Percentiles rank a stretch among this genome's conserved stretches.
These are phyloP conservation scores for Pegoplata infirma DNA, from an alignment of 2,888 invertebrate genomes.

Conservation along the genomic window DNA sequence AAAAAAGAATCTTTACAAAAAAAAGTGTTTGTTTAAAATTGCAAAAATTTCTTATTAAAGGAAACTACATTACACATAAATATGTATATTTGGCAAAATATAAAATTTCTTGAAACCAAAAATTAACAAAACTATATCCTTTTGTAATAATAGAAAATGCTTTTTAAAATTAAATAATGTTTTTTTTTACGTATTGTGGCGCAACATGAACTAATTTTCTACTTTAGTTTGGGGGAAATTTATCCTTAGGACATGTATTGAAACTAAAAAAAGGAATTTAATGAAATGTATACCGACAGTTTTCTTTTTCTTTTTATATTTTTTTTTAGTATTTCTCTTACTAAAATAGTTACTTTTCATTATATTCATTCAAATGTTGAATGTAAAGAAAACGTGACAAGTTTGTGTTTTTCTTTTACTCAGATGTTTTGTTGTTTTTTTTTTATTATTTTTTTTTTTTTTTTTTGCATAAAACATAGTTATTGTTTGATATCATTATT, in stretches of 20 bases:
- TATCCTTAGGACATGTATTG: neutral
- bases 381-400: slow-evolving; percentile 58
- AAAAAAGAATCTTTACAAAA: neutral
- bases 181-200: neutral
- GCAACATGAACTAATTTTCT: neutral
- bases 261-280: neutral
- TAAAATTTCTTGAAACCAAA: neutral
- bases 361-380: slow-evolving; percentile 21
- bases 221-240: neutral
- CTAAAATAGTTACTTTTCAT: slow-evolving; percentile 53
- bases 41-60: too few species aligned
- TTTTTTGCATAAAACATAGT: slow-evolving; percentile 51
- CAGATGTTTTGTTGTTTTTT: slow-evolving; percentile 22
- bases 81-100: neutral
- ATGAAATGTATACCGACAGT: neutral
- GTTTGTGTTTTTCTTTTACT: slow-evolving; percentile 1
- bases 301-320: slow-evolving; percentile 26
- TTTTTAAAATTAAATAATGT: slow-evolving; percentile 33
- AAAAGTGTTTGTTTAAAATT: neutral
- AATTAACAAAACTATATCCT: neutral
- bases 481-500: slow-evolving; percentile 60
- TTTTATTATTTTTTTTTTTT: neutral
- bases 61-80: too few species aligned
- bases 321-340: slow-evolving; percentile 31
- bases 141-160: slow-evolving; percentile 15